Evolutionary conservation across 2,888 invertebrate genomes (phyloP).

Genomic region (Hyposoter didymator): DNA sequence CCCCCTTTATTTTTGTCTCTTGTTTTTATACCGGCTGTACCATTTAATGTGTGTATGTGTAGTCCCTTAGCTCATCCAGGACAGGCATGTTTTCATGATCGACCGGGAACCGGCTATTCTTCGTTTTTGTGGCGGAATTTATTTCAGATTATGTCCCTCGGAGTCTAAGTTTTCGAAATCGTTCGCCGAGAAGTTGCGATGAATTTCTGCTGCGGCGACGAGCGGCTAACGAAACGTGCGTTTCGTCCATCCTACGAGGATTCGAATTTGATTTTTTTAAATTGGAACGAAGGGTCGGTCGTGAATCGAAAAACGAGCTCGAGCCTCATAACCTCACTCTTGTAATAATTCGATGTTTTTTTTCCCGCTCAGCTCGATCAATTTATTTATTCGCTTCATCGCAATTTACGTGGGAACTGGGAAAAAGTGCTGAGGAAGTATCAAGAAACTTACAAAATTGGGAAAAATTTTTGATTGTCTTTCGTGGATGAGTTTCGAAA

Average conservation of each 20-base stretch:
- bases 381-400: too few species aligned
- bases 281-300: background rate
- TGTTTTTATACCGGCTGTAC: background rate
- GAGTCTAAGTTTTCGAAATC: background rate
- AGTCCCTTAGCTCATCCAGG: background rate
- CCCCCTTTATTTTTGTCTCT: background rate
- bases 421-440: background rate
- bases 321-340: background rate
- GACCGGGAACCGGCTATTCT: constrained; percentile 27
- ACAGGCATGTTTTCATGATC: background rate
- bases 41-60: constrained; percentile 8
- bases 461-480: background rate
- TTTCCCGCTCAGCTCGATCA: too few species aligned
- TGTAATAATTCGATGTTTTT: too few species aligned
- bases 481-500: background rate
- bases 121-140: background rate
- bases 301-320: background rate
- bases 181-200: background rate
- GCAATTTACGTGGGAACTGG: background rate
- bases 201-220: background rate
- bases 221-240: background rate
- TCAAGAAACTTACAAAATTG: background rate
- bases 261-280: too few species aligned
- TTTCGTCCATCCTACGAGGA: background rate
- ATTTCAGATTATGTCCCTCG: background rate